Percentiles rank a stretch among this genome's conserved stretches.
Evolutionary conservation across 1,140 invertebrate species (phyloP).

Genomic region (Tenebrio molitor): DNA sequence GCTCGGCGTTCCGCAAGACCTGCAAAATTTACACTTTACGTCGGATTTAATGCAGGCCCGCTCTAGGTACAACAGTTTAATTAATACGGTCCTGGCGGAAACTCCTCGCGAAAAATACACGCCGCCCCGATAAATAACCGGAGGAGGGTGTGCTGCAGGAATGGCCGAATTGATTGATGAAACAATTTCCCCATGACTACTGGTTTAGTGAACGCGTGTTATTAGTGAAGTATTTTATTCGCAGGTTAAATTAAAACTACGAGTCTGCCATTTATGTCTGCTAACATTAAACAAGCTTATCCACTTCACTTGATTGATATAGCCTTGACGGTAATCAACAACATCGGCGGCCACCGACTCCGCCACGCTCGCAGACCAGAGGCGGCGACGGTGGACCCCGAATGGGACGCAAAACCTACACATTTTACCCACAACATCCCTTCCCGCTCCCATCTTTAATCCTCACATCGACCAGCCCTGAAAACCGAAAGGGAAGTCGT

Average conservation of each 20-base stretch:
- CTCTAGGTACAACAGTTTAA: constrained; percentile 35
- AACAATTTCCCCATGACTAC: constrained; percentile 24
- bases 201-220: constrained; percentile 7
- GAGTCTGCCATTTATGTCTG: constrained; percentile 58
- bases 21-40: constrained; percentile 56
- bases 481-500: no score
- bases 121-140: no score
- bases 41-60: constrained; percentile 50
- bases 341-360: constrained; percentile 46
- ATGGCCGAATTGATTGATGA: constrained; percentile 9
- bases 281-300: constrained; percentile 62
- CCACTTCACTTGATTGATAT: constrained; percentile 62
- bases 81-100: constrained; percentile 30
- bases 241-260: constrained; percentile 58
- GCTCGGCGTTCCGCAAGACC: constrained; percentile 58
- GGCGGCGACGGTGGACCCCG: no score
- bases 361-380: no score
- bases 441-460: no score
- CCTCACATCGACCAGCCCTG: no score
- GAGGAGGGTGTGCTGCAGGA: not conserved
- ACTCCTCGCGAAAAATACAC: not conserved
- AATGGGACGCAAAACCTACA: no score
- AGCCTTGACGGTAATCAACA: constrained; percentile 59
- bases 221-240: constrained; percentile 48
- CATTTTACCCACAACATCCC: no score